Evolutionary conservation across 2,888 invertebrate genomes (phyloP), one percentile per base, ranked within the genome.

Genomic region (Liodrosophila aerea): DNA sequence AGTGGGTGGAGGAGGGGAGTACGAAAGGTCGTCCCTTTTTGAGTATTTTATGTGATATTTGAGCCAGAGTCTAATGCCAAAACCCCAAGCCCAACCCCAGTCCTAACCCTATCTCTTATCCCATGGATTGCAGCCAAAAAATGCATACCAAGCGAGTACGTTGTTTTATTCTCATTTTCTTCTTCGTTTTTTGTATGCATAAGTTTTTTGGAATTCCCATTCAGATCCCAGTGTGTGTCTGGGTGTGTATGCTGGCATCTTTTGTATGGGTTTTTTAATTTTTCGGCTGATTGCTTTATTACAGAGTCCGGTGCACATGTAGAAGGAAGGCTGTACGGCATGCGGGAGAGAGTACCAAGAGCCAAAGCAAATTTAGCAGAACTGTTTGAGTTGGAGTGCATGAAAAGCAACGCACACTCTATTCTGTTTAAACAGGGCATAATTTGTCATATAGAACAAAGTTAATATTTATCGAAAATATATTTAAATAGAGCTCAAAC

Each of bases 251-350:
- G 29, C 22, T 64, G 65, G 51, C 53, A 74, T 72, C 60, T 64
- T 63, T 72, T 72, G 58, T 64, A 62, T 63, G 51, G 54, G 50
- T 73, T 71, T 76, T 64, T 67, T 76, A 69, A 73, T 71, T 76
- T 74, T 77, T 71, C 65, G 59, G 47, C 61, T 74, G 76, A 76
- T 76, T 76, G 76, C 76, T 77, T 66, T 74, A 76, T 76, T 68
- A 76, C 63, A 76, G 73, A 46, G 65, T 46, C 34, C 37, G 9
- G 34, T 36, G 2, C 7, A 11, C 11, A 4, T 5, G 22, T 5
- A 22, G 22, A n/a, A n/a, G n/a, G n/a, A n/a, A n/a, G n/a, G n/a
- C n/a, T n/a, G n/a, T n/a, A n/a, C n/a, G n/a, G n/a, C n/a, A n/a
- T n/a, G n/a, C n/a, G n/a, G n/a, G 45, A 18, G 12, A 11, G 4